A percentile compares a stretch with the other conserved stretches of the same genome.
phyloP scores from a whole-genome alignment of 1,140 invertebrate genomes.

The Pinna nobilis region DNA sequence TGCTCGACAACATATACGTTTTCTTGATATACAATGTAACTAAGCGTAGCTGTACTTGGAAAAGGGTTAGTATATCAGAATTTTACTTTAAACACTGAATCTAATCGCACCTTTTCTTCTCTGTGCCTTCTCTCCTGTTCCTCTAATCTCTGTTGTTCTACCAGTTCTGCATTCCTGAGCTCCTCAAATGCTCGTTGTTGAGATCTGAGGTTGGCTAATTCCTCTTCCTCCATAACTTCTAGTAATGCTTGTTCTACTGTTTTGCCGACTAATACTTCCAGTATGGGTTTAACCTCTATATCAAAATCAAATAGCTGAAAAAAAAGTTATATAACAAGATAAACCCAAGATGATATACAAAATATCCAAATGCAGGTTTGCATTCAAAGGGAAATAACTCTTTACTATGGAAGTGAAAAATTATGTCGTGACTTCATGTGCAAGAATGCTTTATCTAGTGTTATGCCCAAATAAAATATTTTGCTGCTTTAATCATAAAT shows the following conservation, averaged over 20 bases:
- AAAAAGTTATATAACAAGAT: too few relatives aligned
- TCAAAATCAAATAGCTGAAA: slow-evolving; percentile 85
- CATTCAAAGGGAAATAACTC: not conserved
- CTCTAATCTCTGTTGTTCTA: slow-evolving; percentile 84
- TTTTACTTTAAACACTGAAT: not conserved
- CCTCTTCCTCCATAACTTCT: slow-evolving; percentile 80
- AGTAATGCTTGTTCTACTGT: slow-evolving; percentile 90
- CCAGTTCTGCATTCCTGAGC: slow-evolving; percentile 84
- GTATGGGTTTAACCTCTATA: slow-evolving; percentile 88
- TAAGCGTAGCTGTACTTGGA: not conserved
- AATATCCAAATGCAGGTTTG: too few relatives aligned
- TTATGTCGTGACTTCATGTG: not conserved
- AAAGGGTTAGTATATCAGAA: not conserved
- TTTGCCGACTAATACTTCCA: slow-evolving; percentile 91
- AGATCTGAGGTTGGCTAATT: slow-evolving; percentile 81
- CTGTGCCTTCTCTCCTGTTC: slow-evolving; percentile 82
- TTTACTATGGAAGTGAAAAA: not conserved
- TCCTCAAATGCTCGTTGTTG: slow-evolving; percentile 87
- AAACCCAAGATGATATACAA: too few relatives aligned
- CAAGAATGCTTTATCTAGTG: not conserved
- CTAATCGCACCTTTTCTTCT: slow-evolving; percentile 76
- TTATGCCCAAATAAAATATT: not conserved
- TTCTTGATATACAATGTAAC: too few relatives aligned
- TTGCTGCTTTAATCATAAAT: too few relatives aligned
- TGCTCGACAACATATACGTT: too few relatives aligned